Percentiles rank a stretch among this genome's conserved stretches.
Evolutionary conservation across 2,888 invertebrate genomes (phyloP).

Genomic region (Masnerella sp.): DNA sequence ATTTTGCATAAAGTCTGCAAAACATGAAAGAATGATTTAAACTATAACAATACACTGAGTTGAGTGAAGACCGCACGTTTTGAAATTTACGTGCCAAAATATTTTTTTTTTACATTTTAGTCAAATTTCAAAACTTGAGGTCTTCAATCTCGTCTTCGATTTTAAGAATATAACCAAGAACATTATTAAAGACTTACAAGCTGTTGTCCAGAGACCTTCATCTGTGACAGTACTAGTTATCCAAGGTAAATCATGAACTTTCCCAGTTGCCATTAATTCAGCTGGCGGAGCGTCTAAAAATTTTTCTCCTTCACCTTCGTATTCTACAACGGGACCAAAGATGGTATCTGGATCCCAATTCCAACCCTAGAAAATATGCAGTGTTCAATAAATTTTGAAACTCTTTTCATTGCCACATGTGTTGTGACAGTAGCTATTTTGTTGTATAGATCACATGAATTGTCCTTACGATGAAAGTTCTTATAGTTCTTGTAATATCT

Average conservation of each 20-base stretch:
- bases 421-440: too few relatives aligned
- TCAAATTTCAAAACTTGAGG: too few relatives aligned
- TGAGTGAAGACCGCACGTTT: too few relatives aligned
- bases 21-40: too few relatives aligned
- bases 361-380: constrained; percentile 10
- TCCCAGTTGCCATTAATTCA: constrained; percentile 80
- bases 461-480: background rate
- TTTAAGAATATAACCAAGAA: too few relatives aligned
- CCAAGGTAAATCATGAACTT: constrained; percentile 84
- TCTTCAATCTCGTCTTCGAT: too few relatives aligned
- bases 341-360: constrained; percentile 76
- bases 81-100: too few relatives aligned
- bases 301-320: constrained; percentile 79
- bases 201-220: constrained; percentile 87
- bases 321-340: constrained; percentile 86
- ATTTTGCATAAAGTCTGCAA: constrained; percentile 23
- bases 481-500: constrained; percentile 79
- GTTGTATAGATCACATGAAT: background rate
- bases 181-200: constrained; percentile 80
- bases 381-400: too few relatives aligned
- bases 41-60: too few relatives aligned
- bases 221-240: constrained; percentile 83
- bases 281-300: constrained; percentile 84
- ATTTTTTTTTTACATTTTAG: too few relatives aligned
- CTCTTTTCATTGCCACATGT: too few relatives aligned